Conservation (phyloP, 2,113 vertebrate genomes). For the Xiphophorus couchianus region DNA sequence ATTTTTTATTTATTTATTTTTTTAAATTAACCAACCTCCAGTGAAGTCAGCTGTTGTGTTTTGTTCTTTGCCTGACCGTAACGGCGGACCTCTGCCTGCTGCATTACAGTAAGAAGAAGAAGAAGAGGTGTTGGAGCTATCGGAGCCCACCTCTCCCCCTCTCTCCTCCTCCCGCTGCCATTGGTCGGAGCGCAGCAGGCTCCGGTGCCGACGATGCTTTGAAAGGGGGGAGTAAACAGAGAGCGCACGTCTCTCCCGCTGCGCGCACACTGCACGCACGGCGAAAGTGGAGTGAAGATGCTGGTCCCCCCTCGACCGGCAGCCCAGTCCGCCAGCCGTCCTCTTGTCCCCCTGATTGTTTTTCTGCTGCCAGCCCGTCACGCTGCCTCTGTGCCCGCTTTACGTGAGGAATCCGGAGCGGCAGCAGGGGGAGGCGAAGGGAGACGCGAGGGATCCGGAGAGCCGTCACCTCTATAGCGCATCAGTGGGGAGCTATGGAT, state of each 20-base stretch:
- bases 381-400: conserved; percentile 18
- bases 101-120: too few species aligned
- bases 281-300: conserved; percentile 68
- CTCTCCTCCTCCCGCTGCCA: conserved; percentile 22
- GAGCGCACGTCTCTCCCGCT: conserved; percentile 16
- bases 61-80: too few species aligned
- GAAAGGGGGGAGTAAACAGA: conserved; percentile 37
- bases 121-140: too few species aligned
- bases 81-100: too few species aligned
- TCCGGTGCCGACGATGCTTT: conserved; percentile 42
- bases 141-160: too few species aligned
- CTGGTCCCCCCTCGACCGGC: conserved; percentile 36
- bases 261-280: conserved; percentile 51
- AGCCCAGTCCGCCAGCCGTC: conserved; percentile 15
- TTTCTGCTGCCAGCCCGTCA: conserved; percentile 4
- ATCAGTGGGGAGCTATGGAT: conserved; percentile 60
- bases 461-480: conserved; percentile 14
- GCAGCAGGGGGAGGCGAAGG: conserved; percentile 34
- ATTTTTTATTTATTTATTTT: too few species aligned
- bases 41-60: too few species aligned
- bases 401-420: conserved; percentile 11
- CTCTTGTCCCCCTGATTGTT: neutral
- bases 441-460: conserved; percentile 37
- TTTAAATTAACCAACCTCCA: too few species aligned
- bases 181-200: conserved; percentile 50